Percentiles rank a stretch among this genome's conserved stretches.
Evolutionary conservation across 2,888 invertebrate species (phyloP).

Genomic region (Crocallis elinguaria): DNA sequence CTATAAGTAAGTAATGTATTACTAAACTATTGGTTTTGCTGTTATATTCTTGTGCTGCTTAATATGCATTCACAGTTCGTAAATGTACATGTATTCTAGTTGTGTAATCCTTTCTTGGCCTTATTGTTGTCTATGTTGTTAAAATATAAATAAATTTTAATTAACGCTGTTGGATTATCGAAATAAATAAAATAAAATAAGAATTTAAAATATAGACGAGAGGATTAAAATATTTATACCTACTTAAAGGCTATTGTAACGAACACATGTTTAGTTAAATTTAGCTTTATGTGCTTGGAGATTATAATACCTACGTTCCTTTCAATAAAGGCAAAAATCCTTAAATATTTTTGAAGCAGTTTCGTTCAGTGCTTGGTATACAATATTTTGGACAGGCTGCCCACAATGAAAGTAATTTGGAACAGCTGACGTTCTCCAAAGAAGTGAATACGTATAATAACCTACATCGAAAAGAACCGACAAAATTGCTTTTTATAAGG

Average conservation of each 20-base stretch:
- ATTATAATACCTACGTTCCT: not conserved
- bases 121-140: no score
- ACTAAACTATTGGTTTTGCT: no score
- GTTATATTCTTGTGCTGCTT: no score
- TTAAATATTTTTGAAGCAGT: conserved; percentile 53
- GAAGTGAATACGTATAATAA: conserved; percentile 55
- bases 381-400: conserved; percentile 48
- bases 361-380: conserved; percentile 50
- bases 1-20: no score
- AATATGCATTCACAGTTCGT: no score
- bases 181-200: no score
- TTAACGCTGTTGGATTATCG: no score
- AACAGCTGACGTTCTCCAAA: conserved; percentile 62
- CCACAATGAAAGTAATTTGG: conserved; percentile 68
- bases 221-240: no score
- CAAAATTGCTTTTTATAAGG: conserved; percentile 39
- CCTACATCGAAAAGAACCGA: conserved; percentile 32
- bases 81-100: no score
- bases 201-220: no score
- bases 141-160: no score
- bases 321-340: conserved; percentile 35
- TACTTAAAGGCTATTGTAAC: not conserved
- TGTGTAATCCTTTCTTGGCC: no score
- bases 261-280: not conserved
- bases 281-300: not conserved